phyloP scores from a whole-genome alignment of 2,113 vertebrate genomes.

The Acrocephalus arundinaceus region DNA sequence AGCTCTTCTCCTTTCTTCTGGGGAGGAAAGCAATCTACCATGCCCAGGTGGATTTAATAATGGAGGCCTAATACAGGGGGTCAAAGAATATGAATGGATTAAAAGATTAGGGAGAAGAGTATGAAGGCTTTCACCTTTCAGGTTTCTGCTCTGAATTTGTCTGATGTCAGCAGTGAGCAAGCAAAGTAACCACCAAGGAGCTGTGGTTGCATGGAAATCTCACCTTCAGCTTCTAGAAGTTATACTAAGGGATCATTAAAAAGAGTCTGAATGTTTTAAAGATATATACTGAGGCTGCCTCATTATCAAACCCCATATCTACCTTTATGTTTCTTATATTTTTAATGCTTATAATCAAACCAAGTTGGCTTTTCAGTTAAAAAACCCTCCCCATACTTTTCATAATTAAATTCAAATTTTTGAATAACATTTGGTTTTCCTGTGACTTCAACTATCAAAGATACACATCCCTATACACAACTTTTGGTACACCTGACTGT shows the following conservation, averaged over 20 bases:
- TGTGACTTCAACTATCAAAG: neutral
- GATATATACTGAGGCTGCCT: neutral
- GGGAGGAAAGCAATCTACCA: slow-evolving; percentile 8
- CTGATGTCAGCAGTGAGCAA: neutral
- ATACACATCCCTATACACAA: neutral
- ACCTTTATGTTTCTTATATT: neutral
- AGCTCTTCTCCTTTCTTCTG: slow-evolving; percentile 6
- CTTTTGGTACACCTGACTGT: neutral
- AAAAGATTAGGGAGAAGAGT: slow-evolving; percentile 33
- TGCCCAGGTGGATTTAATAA: slow-evolving; percentile 47
- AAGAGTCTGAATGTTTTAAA: neutral
- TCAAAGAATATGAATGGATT: slow-evolving; percentile 43
- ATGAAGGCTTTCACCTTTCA: slow-evolving; percentile 33
- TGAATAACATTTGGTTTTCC: neutral
- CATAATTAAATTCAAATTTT: neutral
- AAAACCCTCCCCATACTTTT: neutral
- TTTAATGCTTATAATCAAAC: neutral
- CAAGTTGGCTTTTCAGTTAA: neutral
- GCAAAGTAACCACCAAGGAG: neutral
- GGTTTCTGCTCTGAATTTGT: slow-evolving; percentile 11
- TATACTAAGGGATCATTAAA: neutral
- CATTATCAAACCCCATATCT: neutral
- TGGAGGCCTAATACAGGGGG: neutral
- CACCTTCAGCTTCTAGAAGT: neutral
- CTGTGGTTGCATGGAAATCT: neutral